Evolutionary conservation across 1,140 invertebrate genomes (phyloP).

Genomic region (Pachyrhynchus sulphureomaculatus): DNA sequence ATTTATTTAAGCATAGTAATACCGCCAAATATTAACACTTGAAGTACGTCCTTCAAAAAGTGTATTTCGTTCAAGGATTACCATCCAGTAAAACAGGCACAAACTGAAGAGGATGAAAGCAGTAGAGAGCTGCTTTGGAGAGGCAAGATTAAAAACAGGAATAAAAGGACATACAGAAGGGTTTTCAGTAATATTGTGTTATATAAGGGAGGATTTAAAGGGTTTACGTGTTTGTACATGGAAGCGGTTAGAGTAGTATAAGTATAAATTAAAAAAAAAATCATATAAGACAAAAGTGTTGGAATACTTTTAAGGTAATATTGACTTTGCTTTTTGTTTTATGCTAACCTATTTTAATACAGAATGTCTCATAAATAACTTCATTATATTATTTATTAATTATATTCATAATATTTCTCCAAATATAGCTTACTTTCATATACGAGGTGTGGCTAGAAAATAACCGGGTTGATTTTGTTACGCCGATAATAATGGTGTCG

Average conservation of each 20-base stretch:
- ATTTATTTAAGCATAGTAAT: conserved; percentile 18
- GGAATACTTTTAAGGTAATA: too few species aligned
- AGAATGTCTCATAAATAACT: too few species aligned
- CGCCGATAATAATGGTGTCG: too few species aligned
- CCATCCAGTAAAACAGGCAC: conserved; percentile 19
- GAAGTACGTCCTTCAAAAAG: conserved; percentile 23
- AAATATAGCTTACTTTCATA: too few species aligned
- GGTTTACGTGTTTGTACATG: conserved; percentile 6
- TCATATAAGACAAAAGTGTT: neutral
- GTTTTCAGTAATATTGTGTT: conserved; percentile 21
- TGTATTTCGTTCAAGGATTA: conserved; percentile 27
- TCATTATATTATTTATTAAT: too few species aligned
- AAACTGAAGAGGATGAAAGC: conserved; percentile 26
- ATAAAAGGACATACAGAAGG: conserved; percentile 25
- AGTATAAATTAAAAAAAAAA: neutral
- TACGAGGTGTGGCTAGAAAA: too few species aligned
- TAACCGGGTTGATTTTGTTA: too few species aligned
- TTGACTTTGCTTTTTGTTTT: too few species aligned
- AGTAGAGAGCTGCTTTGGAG: conserved; percentile 20
- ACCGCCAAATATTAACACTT: conserved; percentile 24
- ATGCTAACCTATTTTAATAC: too few species aligned
- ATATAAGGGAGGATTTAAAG: conserved; percentile 15
- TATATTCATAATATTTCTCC: too few species aligned
- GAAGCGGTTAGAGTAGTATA: conserved; percentile 2
- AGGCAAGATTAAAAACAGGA: conserved; percentile 29